Evolutionary conservation across 2,888 invertebrate genomes (phyloP), one percentile per base, ranked within the genome.

Genomic region (Taphrorychus bicolor): DNA sequence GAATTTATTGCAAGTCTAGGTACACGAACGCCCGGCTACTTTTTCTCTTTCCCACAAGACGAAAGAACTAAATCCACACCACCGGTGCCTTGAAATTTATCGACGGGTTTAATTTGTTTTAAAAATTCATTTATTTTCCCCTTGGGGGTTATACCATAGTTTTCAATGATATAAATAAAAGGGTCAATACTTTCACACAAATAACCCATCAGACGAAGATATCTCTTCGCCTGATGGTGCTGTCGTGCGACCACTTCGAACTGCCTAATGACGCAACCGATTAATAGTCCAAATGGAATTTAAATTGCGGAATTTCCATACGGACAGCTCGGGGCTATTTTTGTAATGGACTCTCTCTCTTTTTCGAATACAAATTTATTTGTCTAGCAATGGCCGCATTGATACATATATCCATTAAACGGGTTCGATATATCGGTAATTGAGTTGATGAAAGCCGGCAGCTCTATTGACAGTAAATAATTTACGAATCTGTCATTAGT

Each of bases 1-100:
- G 59, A 64, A 69, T 69, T 69, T 69, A 69, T 69, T 58, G 59
- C 68, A 18, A 59, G 62, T 58, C 67, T 67, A 67, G 53, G 68
- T 68, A 68, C 59, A 54, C 63, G 63, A 59, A 63, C 63, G 61
- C 62, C 42, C 52, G 53, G 56, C 45, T 49, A 21, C 52, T 62
- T 68, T 68, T 63, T 62, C 62, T n/a, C 45, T 62, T 61, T 51
- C 48, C 42, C 41, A 17, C 48, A 59, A 61, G 54, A 62, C 59
- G 52, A 41, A 63, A 54, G 63, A 68, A 63, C 58, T 32, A 45
- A 63, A 68, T 59, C 61, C 59, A 45, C 54, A 23, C 24, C 18
- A 23, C 24, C 18, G 58, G 17, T 22, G 14, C 18, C 24, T 18
- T 21, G 40, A 59, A 63, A 68, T 68, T 63, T 68, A 68, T 68